A percentile compares a stretch with the other conserved stretches of the same genome.
Evolutionary conservation across 2,888 invertebrate genomes (phyloP).

Genomic region (Caenorhabditis sinica): DNA sequence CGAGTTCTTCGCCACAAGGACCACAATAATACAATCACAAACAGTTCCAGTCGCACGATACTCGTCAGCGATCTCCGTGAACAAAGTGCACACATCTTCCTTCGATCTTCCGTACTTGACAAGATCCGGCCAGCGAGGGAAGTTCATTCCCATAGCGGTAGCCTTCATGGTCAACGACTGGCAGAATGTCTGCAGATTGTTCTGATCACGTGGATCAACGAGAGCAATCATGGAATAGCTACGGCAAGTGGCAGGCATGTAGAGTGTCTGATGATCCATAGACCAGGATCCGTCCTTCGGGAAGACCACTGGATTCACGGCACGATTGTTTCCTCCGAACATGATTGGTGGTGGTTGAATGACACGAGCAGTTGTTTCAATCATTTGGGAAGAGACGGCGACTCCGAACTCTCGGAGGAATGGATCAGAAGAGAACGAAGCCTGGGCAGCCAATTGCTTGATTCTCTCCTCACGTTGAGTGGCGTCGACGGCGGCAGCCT

Average conservation of each 20-base stretch:
- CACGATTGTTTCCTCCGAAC: constrained; percentile 76
- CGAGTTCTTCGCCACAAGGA: constrained; percentile 78
- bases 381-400: constrained; percentile 76
- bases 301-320: constrained; percentile 74
- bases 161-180: constrained; percentile 75
- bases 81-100: constrained; percentile 71
- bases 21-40: constrained; percentile 80
- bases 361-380: constrained; percentile 80
- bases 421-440: constrained; percentile 78
- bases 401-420: constrained; percentile 80
- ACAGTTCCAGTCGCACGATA: constrained; percentile 70
- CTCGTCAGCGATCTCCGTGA: constrained; percentile 76
- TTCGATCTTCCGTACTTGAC: constrained; percentile 75
- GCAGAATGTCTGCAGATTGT: constrained; percentile 75
- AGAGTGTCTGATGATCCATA: constrained; percentile 79
- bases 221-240: constrained; percentile 79
- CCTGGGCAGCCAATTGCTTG: constrained; percentile 74
- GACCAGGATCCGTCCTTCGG: constrained; percentile 81
- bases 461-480: constrained; percentile 78
- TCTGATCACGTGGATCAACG: constrained; percentile 76
- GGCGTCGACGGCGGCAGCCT: constrained; percentile 81
- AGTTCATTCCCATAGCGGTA: constrained; percentile 78
- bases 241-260: constrained; percentile 77
- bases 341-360: constrained; percentile 79
- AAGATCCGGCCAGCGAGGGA: constrained; percentile 80